phyloP scores from a whole-genome alignment of 2,888 invertebrate species.

The Dryococelus australis region DNA sequence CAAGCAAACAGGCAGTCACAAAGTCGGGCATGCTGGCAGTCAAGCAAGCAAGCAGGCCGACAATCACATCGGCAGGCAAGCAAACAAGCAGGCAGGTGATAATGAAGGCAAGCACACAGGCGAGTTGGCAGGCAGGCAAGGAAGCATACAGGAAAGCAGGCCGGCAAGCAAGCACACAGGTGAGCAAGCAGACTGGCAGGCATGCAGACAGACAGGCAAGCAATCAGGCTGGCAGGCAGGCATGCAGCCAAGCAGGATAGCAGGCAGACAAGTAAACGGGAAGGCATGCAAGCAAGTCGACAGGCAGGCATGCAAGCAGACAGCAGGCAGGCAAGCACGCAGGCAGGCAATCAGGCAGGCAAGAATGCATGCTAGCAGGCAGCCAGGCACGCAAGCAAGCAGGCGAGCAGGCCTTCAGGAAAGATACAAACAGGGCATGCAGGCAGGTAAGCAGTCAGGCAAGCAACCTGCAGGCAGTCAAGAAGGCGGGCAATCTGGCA shows the following conservation, averaged over 20 bases:
- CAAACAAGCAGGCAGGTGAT: neutral
- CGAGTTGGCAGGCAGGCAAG: neutral
- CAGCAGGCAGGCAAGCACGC: too few species aligned
- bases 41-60: neutral
- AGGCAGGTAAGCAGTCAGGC: neutral
- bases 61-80: neutral
- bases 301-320: neutral
- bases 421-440: neutral
- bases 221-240: neutral
- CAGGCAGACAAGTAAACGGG: neutral
- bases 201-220: neutral
- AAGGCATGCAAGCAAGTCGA: neutral
- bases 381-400: neutral
- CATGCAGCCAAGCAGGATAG: neutral
- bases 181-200: neutral
- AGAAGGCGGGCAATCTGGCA: neutral
- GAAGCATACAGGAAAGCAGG: neutral
- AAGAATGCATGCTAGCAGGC: neutral
- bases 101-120: neutral
- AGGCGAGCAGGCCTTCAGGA: neutral
- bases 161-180: neutral
- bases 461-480: neutral
- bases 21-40: neutral
- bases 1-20: conserved; percentile 3
- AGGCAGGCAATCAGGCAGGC: conserved; percentile 6